Base-by-base conservation (phyloP, 2,888 invertebrate genomes). In the Plebejus melissa region DNA sequence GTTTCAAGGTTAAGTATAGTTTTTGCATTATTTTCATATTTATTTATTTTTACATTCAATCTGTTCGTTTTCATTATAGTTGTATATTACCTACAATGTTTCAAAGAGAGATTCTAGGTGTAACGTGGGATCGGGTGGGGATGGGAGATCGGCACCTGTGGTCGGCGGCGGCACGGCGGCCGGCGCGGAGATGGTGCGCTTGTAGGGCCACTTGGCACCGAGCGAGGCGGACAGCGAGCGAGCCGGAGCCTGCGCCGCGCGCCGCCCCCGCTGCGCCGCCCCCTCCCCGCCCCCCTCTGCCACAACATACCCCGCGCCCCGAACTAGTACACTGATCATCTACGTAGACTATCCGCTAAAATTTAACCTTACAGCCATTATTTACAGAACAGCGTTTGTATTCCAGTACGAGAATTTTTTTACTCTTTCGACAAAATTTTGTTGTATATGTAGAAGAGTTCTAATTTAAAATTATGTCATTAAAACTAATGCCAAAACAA, bases 191-290 rank as follows among this genome's bases (percentile, higher is more conserved):
- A 98, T 97, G 74, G 98, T 98, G 78, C 98, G 93, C 89, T 98
- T 98, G 90, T 98, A 99, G 0, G 98, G 98, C 96, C 98, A 98
- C 93, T 98, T 99, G 72, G 97, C 96, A 76, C 97, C 98, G 84
- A 98, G 96, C 82, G 98, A 97, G 41, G 97, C 97, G 85, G 97
- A 97, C 75, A 98, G 91, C 0, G 98, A 97, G 89, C 97, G 84
- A 75, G 82, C 84, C 58, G 94, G 46, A 0, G 96, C 95, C 82
- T 96, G 96, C 75, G 98, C 96, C 0, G 98, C 98, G 80, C 98
- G 96, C 74, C 96, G 96, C 79, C 99, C 94, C 87, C 99, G 99
- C 83, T 96, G 95, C 80, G 97, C 94, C 83, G 98, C 97, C 78
- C 96, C 94, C 83, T 99, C 98, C 80, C 97, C 97, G 84, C 96